Base-by-base conservation (phyloP, 2,113 vertebrate species). In the Ancistrus triradiatus region DNA sequence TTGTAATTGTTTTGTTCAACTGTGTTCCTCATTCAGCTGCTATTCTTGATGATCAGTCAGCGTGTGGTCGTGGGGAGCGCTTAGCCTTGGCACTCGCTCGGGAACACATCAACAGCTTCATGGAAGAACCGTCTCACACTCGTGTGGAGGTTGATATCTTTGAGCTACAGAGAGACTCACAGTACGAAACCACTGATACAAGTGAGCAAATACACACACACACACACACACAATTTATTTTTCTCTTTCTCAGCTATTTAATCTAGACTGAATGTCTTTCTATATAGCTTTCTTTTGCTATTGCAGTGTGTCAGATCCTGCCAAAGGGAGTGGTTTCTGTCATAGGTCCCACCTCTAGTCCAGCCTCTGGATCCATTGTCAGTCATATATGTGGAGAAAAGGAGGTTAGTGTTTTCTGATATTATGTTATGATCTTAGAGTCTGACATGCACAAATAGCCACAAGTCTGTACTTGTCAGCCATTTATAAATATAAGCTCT, bases 371-470 rank as follows among this genome's bases (percentile, higher is more conserved):
- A 3, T 91, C 92, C 38, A 92, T 88, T 13, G 88, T 94, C 81
- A 94, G 92, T 83, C 92, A 94, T 86, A 92, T 94, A 77, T 94
- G 92, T 75, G 92, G 92, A 40, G 92, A 94, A 71, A 94, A 94
- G 74, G 92, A 94, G 91, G 92, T 93, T 66, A 89, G 13, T 11
- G n/a, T n/a, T n/a, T n/a, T n/a, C n/a, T n/a, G n/a, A n/a, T n/a
- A n/a, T n/a, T n/a, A n/a, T n/a, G n/a, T n/a, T n/a, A n/a, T n/a
- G n/a, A n/a, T n/a, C n/a, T n/a, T n/a, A n/a, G n/a, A n/a, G n/a
- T n/a, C n/a, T n/a, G n/a, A n/a, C n/a, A n/a, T n/a, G n/a, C n/a
- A n/a, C 19, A 19, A 9, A n/a, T n/a, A n/a, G n/a, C n/a, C n/a
- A n/a, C n/a, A n/a, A n/a, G n/a, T n/a, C n/a, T n/a, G n/a, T n/a